Percentiles rank a stretch among this genome's conserved stretches.
These are phyloP conservation scores for Tupaia chinensis DNA, from an alignment of 2,113 vertebrate species.

Conservation along the genomic window DNA sequence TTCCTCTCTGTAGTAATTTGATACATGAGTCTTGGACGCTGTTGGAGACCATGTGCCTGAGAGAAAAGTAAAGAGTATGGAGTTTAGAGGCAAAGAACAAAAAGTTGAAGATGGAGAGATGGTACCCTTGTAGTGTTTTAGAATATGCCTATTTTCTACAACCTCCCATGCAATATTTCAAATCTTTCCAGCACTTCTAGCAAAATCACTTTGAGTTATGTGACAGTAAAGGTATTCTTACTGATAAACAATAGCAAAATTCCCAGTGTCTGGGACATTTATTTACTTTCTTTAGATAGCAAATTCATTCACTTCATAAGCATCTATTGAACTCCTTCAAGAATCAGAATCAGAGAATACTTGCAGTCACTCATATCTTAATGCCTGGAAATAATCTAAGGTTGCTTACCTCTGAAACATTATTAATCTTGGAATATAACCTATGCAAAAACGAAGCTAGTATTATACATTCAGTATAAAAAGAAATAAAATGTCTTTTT, in stretches of 20 bases:
- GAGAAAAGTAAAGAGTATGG: background rate
- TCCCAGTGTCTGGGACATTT: background rate
- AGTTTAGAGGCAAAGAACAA: background rate
- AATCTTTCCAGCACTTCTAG: background rate
- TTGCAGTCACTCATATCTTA: background rate
- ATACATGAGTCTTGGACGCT: background rate
- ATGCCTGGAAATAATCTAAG: slow-evolving; percentile 4
- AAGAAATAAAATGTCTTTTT: background rate
- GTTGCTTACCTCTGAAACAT: background rate
- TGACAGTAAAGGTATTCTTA: background rate
- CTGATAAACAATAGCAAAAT: background rate
- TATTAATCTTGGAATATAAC: background rate
- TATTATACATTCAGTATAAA: background rate
- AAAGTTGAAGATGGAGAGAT: background rate
- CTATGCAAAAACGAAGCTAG: background rate
- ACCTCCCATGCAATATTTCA: background rate
- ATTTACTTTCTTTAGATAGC: background rate
- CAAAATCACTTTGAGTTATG: background rate
- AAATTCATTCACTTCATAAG: background rate
- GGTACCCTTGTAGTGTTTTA: background rate
- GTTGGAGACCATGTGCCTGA: background rate
- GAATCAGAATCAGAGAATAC: background rate
- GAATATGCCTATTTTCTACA: background rate
- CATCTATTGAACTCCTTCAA: background rate
- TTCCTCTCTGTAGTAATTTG: background rate